These are phyloP conservation scores for Dinoponera quadriceps DNA, from an alignment of 1,140 invertebrate genomes.

Conservation along the genomic window DNA sequence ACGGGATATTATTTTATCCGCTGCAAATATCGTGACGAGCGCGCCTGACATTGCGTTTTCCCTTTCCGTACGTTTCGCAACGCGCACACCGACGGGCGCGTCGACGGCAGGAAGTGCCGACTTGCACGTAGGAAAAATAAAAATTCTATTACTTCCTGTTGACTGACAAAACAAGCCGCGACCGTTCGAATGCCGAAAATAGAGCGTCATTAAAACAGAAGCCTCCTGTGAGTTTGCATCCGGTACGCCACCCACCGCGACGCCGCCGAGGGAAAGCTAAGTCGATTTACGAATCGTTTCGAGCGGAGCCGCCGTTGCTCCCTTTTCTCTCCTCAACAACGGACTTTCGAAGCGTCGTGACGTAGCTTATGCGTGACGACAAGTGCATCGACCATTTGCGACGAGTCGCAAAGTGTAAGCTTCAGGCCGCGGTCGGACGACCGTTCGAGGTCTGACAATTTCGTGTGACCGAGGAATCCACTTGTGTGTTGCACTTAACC, in stretches of 20 bases:
- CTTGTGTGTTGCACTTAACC: background rate
- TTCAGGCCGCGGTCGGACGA: background rate
- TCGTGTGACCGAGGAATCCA: background rate
- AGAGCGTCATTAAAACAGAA: slow-evolving; percentile 71
- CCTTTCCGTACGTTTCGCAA: background rate
- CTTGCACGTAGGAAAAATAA: slow-evolving; percentile 67
- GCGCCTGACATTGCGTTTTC: slow-evolving; percentile 14
- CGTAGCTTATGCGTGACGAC: slow-evolving; percentile 26
- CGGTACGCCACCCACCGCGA: slow-evolving; percentile 60
- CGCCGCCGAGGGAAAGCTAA: slow-evolving; percentile 21
- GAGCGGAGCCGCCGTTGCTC: background rate
- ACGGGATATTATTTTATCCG: background rate
- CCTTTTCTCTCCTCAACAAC: background rate
- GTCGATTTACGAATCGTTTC: slow-evolving; percentile 42
- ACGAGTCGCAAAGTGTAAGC: background rate
- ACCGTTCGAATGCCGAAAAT: slow-evolving; percentile 67
- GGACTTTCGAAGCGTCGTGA: slow-evolving; percentile 8
- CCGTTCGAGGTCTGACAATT: too few relatives aligned
- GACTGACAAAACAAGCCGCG: slow-evolving; percentile 66
- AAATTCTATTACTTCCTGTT: slow-evolving; percentile 74
- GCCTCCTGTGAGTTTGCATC: slow-evolving; percentile 40
- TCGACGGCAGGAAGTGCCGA: background rate
- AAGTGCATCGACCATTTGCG: background rate
- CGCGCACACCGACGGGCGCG: slow-evolving; percentile 1
- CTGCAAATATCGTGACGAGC: background rate